Percentiles rank a stretch among this genome's conserved stretches.
Evolutionary conservation across 2,113 vertebrate genomes (phyloP).

Genomic region (Microcebus tavaratra): DNA sequence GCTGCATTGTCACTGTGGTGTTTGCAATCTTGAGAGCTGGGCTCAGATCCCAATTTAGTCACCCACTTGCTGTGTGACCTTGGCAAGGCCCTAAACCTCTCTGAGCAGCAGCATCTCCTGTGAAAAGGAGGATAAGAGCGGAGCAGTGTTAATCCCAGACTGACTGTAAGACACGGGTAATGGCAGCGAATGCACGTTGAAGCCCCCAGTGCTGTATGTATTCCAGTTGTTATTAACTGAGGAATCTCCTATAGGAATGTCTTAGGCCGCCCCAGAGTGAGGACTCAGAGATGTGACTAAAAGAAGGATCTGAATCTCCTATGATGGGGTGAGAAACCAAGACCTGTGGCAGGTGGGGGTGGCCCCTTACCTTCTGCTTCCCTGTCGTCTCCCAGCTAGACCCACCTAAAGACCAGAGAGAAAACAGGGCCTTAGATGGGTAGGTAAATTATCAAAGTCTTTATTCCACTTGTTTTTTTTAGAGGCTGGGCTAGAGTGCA

Average conservation of each 20-base stretch:
- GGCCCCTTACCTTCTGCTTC: background rate
- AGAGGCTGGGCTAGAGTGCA: background rate
- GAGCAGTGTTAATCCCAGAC: background rate
- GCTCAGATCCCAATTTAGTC: background rate
- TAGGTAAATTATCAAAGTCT: background rate
- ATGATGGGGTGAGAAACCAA: background rate
- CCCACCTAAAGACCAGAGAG: background rate
- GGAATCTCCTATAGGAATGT: background rate
- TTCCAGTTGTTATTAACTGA: background rate
- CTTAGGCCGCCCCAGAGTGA: background rate
- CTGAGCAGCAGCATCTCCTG: background rate
- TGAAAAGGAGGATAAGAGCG: background rate
- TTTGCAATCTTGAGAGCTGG: constrained; percentile 12
- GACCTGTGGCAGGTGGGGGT: too few species aligned
- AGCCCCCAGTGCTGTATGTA: background rate
- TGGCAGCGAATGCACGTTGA: background rate
- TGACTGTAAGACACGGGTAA: background rate
- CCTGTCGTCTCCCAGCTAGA: background rate
- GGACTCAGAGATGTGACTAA: background rate
- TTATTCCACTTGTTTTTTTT: background rate
- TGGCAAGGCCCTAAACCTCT: background rate
- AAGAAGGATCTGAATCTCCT: background rate
- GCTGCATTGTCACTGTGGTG: background rate
- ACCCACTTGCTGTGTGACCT: background rate
- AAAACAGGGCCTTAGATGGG: background rate